Evolutionary conservation across 2,113 vertebrate species (phyloP).

Genomic region (Coryphaenoides rupestris): DNA sequence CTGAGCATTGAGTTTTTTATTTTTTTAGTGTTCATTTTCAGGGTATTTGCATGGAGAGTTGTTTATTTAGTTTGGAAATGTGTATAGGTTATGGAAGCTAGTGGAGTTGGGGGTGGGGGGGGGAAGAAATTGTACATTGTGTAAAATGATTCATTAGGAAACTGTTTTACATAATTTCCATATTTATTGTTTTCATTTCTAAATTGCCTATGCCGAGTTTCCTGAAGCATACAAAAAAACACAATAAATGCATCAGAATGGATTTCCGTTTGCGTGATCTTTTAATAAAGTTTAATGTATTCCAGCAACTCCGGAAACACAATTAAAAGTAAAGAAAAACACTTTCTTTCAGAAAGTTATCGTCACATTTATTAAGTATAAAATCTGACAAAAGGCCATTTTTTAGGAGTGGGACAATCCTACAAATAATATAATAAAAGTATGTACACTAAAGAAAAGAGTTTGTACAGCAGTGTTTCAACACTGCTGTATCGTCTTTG

Average conservation of each 20-base stretch:
- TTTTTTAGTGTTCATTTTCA: slow-evolving; percentile 50
- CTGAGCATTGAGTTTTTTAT: slow-evolving; percentile 20
- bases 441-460: slow-evolving; percentile 26
- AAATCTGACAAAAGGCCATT: slow-evolving; percentile 48
- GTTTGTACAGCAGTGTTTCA: neutral
- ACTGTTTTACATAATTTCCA: slow-evolving; percentile 96
- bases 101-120: slow-evolving; percentile 35
- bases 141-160: slow-evolving; percentile 97
- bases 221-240: slow-evolving; percentile 80
- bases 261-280: slow-evolving; percentile 1
- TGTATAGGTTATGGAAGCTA: slow-evolving; percentile 77
- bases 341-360: slow-evolving; percentile 22
- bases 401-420: slow-evolving; percentile 9
- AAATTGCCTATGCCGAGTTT: slow-evolving; percentile 85
- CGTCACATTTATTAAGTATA: slow-evolving; percentile 51
- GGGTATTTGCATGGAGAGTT: slow-evolving; percentile 82
- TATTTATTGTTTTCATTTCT: slow-evolving; percentile 97
- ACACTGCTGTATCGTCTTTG: neutral
- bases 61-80: slow-evolving; percentile 81
- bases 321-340: slow-evolving; percentile 1
- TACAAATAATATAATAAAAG: slow-evolving; percentile 16
- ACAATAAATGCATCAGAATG: slow-evolving; percentile 75
- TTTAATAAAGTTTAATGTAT: slow-evolving; percentile 1
- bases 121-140: slow-evolving; percentile 88
- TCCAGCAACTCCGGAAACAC: neutral